phyloP scores from a whole-genome alignment of 2,888 invertebrate species.

The Xiphydria camelus region DNA sequence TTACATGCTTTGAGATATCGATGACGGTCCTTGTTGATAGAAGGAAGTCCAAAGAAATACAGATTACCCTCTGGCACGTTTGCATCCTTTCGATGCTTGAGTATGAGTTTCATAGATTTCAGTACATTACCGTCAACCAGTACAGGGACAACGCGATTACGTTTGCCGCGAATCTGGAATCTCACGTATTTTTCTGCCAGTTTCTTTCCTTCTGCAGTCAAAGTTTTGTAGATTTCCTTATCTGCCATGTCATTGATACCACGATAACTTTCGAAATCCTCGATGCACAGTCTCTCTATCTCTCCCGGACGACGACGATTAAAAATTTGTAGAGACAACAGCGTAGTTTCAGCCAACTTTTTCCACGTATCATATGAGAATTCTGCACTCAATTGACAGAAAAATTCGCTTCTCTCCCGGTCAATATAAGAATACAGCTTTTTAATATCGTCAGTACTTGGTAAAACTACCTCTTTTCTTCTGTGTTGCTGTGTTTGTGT shows the following conservation, averaged over 20 bases:
- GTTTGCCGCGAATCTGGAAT: slow-evolving; percentile 29
- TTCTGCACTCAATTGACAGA: slow-evolving; percentile 5
- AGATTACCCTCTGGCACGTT: slow-evolving; percentile 2
- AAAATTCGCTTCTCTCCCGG: slow-evolving; percentile 3
- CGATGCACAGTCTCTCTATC: slow-evolving; percentile 23
- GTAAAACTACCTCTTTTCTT: slow-evolving; percentile 4
- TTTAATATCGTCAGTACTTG: slow-evolving; percentile 18
- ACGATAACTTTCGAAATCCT: slow-evolving; percentile 26
- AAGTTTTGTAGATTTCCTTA: slow-evolving; percentile 18
- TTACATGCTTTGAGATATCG: slow-evolving; percentile 22
- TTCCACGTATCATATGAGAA: slow-evolving; percentile 17
- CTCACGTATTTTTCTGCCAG: slow-evolving; percentile 26
- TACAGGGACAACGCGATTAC: slow-evolving; percentile 23
- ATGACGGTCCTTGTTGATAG: slow-evolving; percentile 1
- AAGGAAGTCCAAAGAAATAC: slow-evolving; percentile 13
- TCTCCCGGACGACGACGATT: slow-evolving; percentile 32
- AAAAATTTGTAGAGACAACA: slow-evolving; percentile 27
- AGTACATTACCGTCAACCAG: slow-evolving; percentile 14
- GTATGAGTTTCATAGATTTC: slow-evolving; percentile 6
- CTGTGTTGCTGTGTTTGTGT: slow-evolving; percentile 7
- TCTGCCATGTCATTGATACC: slow-evolving; percentile 24
- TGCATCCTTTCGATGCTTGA: slow-evolving; percentile 5
- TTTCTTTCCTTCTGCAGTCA: slow-evolving; percentile 18
- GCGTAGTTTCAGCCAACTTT: slow-evolving; percentile 19
- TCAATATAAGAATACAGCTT: slow-evolving; percentile 15